Base-by-base conservation (phyloP, 2,888 invertebrate genomes). In the Nemoura dubitans region DNA sequence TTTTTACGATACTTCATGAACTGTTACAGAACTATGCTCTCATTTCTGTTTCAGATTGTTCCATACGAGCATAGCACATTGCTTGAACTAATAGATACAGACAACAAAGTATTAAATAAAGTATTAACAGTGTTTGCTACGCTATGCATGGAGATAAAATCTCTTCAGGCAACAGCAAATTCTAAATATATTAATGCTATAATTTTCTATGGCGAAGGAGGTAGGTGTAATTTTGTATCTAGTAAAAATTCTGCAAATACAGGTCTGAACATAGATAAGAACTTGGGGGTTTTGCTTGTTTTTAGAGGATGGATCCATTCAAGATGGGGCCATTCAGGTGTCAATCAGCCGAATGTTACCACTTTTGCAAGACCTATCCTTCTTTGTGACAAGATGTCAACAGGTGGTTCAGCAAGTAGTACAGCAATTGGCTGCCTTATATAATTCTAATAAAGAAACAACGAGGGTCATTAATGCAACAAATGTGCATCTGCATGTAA, bases 81-180 rank as follows among this genome's bases (percentile, higher is more conserved):
- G 43, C 92, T 95, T 43, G 94, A 96, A 88, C 91, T 98, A 87
- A 94, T 96, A 16, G 95, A 96, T 88, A 96, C 97, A 29, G 97
- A 98, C 91, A 97, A 97, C 90, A 96, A 95, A 90, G 92, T 95
- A 84, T 93, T 98, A 89, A 95, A 95, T 59, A 95, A 96, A 92
- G 94, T 97, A 82, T 92, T 98, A 10, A 94, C 96, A 78, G 96
- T 97, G 0, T 94, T 98, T 87, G 94, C 96, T 25, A 94, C 96
- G 10, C 92, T 97, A 0, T 97, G 96, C 91, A 93, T 94, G 89
- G 98, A 98, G 92, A 94, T 97, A 87, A 92, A 94, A 86, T 91
- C 93, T 86, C 92, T 98, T 25, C 94, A 94, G 89, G 91, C 92
- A 86, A 96, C 96, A 91, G 95, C 96, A 10, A 93, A 93, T 88